Percentiles rank a stretch among this genome's conserved stretches.
Conservation (phyloP, 2,113 vertebrate genomes). For the Chlorodrepanis virens region DNA sequence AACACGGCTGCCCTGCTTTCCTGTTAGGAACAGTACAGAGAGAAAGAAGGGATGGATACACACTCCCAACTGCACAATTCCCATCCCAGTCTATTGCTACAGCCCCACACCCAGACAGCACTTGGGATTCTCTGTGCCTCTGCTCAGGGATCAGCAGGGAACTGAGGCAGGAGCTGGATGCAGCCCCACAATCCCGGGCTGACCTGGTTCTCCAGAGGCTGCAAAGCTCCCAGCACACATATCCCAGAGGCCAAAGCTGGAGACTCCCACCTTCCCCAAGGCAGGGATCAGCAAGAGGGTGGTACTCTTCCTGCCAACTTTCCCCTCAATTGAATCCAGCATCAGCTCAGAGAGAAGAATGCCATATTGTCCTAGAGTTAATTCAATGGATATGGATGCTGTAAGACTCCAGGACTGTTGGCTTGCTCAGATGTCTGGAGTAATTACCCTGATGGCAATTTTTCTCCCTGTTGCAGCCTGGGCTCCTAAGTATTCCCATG, state of each 20-base stretch:
- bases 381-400: background rate
- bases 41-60: background rate
- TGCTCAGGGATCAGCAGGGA: background rate
- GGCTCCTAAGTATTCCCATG: background rate
- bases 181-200: accelerated
- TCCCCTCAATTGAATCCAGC: background rate
- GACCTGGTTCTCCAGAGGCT: background rate
- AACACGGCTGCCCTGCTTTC: background rate
- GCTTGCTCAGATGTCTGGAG: background rate
- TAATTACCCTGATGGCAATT: background rate
- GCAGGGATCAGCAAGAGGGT: background rate
- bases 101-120: background rate
- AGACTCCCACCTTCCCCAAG: background rate
- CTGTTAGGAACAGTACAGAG: background rate
- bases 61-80: accelerated
- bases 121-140: background rate
- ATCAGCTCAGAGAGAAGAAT: background rate
- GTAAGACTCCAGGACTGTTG: background rate
- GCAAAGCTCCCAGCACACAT: background rate
- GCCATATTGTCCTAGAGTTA: background rate
- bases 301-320: background rate
- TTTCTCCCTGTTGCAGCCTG: background rate
- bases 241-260: background rate
- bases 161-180: background rate
- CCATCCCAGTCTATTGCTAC: accelerated